These are phyloP conservation scores for Zootoca vivipara DNA, from an alignment of 2,113 vertebrate species.

Conservation along the genomic window DNA sequence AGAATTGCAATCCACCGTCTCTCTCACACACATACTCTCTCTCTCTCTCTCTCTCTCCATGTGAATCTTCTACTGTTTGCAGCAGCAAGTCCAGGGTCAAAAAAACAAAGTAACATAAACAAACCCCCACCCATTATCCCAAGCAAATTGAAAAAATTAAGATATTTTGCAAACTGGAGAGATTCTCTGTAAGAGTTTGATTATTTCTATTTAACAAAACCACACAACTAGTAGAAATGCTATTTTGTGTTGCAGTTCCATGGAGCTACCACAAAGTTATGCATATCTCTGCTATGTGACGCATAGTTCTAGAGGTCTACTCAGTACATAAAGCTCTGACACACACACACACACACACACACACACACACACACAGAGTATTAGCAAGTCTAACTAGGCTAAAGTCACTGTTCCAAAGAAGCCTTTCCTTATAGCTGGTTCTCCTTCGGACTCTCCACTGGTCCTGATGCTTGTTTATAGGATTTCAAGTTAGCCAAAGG, in stretches of 20 bases:
- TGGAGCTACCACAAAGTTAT: conserved; percentile 81
- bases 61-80: conserved; percentile 78
- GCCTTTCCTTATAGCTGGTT: conserved; percentile 92
- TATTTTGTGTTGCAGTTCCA: conserved; percentile 71
- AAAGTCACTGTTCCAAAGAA: conserved; percentile 75
- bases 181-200: conserved; percentile 70
- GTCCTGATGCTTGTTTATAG: conserved; percentile 88
- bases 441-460: conserved; percentile 92
- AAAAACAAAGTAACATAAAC: conserved; percentile 26
- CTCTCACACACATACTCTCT: conserved; percentile 50
- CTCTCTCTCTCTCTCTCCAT: conserved; percentile 64
- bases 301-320: conserved; percentile 89
- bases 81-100: conserved; percentile 85
- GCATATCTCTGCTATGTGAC: conserved; percentile 85
- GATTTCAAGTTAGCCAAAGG: conserved; percentile 96
- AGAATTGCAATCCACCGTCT: conserved; percentile 77
- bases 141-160: conserved; percentile 42
- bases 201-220: conserved; percentile 73
- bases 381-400: conserved; percentile 86
- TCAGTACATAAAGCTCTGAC: conserved; percentile 86
- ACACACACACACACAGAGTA: conserved; percentile 74
- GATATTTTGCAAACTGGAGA: conserved; percentile 73
- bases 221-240: conserved; percentile 75
- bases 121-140: not conserved
- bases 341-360: conserved; percentile 59